A percentile compares a stretch with the other conserved stretches of the same genome.
Evolutionary conservation across 2,113 vertebrate species (phyloP).

Genomic region (Saccopteryx leptura): DNA sequence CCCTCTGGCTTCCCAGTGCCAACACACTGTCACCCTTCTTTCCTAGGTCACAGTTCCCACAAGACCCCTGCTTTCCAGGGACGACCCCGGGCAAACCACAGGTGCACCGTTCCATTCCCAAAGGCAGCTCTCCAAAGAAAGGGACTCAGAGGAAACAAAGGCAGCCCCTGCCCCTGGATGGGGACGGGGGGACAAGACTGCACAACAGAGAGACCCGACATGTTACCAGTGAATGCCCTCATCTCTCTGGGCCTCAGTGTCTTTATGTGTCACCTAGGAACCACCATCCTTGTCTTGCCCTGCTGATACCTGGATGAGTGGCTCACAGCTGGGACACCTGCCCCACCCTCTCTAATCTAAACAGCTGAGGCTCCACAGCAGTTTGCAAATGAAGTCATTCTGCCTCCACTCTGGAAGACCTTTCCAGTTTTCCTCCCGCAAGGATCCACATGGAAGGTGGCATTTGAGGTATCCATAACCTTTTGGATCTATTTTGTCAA

Average conservation of each 20-base stretch:
- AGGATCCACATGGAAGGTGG: neutral
- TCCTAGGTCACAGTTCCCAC: rapidly evolving
- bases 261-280: neutral
- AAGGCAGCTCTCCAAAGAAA: neutral
- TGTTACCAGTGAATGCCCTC: neutral
- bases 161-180: neutral
- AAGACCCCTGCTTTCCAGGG: neutral
- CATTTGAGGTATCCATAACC: neutral
- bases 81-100: rapidly evolving
- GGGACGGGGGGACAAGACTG: neutral
- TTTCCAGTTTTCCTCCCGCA: neutral
- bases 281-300: neutral
- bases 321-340: too few species aligned
- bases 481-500: neutral
- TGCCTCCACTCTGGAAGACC: neutral
- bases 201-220: neutral
- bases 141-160: neutral
- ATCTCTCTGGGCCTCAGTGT: neutral
- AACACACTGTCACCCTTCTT: neutral
- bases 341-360: neutral
- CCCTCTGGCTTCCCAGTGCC: neutral
- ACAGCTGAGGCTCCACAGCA: neutral
- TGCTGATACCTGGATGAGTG: neutral
- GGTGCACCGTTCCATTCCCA: neutral
- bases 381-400: rapidly evolving